Percentiles rank a stretch among this genome's conserved stretches.
Conservation (phyloP, 2,113 vertebrate genomes). For the Aramus guarauna region DNA sequence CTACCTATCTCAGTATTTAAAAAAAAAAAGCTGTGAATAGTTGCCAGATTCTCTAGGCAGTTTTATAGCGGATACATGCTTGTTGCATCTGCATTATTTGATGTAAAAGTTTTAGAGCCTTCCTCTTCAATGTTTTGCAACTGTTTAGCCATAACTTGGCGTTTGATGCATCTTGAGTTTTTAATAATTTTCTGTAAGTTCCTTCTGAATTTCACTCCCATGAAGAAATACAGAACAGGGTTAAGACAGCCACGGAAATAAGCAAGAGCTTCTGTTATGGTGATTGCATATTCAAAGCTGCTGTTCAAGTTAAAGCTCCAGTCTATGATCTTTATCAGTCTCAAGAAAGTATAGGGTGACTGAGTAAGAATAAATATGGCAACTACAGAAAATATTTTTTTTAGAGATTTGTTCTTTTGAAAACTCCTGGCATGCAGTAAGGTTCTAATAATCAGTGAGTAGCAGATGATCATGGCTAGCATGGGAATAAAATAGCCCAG, state of each 20-base stretch:
- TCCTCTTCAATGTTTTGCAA: constrained; percentile 27
- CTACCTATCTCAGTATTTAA: too few relatives aligned
- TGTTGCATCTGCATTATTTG: constrained; percentile 36
- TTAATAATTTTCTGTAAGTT: constrained; percentile 63
- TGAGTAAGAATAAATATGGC: constrained; percentile 64
- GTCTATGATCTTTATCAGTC: not conserved
- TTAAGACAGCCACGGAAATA: constrained; percentile 72
- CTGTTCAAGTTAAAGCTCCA: not conserved
- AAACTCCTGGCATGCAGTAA: constrained; percentile 43
- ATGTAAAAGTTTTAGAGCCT: constrained; percentile 39
- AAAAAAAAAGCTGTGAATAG: not conserved
- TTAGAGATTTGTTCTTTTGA: constrained; percentile 67
- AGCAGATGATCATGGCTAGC: constrained; percentile 57
- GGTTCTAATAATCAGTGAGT: constrained; percentile 61
- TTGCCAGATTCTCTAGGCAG: not conserved
- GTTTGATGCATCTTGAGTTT: constrained; percentile 14
- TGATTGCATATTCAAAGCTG: not conserved
- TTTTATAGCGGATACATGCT: constrained; percentile 39
- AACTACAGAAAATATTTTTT: constrained; percentile 63
- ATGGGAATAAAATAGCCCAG: constrained; percentile 70
- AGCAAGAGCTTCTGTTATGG: constrained; percentile 58
- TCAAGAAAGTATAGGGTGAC: constrained; percentile 56
- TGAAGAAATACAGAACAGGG: constrained; percentile 71
- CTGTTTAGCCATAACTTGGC: not conserved
- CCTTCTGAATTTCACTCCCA: constrained; percentile 68